Evolutionary conservation across 2,113 vertebrate genomes (phyloP), one percentile per base, ranked within the genome.

Genomic region (Tachysurus fulvidraco): DNA sequence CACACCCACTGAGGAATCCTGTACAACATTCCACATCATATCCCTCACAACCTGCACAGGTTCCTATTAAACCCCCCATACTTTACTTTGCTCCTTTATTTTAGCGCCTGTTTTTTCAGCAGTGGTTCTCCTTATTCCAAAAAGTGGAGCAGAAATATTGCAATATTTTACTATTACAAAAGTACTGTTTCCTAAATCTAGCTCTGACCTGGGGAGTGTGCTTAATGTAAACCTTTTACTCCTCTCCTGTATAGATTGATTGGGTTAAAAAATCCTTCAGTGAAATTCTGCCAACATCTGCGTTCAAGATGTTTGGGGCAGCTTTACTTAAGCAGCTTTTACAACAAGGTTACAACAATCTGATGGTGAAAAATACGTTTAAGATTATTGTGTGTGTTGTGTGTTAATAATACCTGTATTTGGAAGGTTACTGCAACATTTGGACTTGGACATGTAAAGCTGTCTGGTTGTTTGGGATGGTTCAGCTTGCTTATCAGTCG

Each of bases 11-110:
- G 30, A 44, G 74, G 77, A 89, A 86, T 87, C 69, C 67, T 87
- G 74, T 62, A 11, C 65, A 87, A 82, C 81, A 85, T 85, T 90
- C 89, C 52, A 10, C n/a, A 55, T 88, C 54, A 71, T 19, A 71
- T 89, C 83, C 36, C 36, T 52, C 67, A 73, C 46, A 50, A 84
- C 84, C 76, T 54, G 80, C 23, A 44, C 55, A 76, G 57, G 67
- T 62, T 85, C 16, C 83, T 44, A 36, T 59, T 82, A 28, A 77
- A 19, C 11, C 52, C 13, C 2, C 36, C 13, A 19, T 41, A 14
- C 25, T 52, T 65, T 4, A 23, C 19, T 52, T 71, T 21, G 13
- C 3, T 64, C 30, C n/a, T 78, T 83, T 23, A n/a, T n/a, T 55
- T 25, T 69, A n/a, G 19, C 11, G 23, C 17, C 16, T 21, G 25